These are phyloP conservation scores for Tokudaia tokunoshimensis DNA, from an alignment of 2,797 vertebrate species.

Conservation along the genomic window DNA sequence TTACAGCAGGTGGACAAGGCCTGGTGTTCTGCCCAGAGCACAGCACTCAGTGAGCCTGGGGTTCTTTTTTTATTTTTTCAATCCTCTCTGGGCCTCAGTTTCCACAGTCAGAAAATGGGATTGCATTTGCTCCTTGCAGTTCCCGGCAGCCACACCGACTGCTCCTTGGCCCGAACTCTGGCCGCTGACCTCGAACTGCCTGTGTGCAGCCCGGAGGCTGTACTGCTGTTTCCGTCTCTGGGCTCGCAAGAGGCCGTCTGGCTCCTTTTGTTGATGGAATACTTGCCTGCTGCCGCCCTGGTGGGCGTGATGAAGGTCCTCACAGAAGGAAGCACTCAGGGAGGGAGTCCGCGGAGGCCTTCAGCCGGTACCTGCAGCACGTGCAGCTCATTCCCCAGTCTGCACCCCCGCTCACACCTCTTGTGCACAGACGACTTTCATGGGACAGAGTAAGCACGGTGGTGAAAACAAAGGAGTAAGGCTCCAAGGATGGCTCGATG, in stretches of 20 bases:
- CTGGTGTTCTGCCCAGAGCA: background rate
- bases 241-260: background rate
- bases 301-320: background rate
- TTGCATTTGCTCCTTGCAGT: background rate
- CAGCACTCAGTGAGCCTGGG: background rate
- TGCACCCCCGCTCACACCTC: background rate
- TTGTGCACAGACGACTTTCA: background rate
- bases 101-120: background rate
- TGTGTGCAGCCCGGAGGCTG: slow-evolving; percentile 17
- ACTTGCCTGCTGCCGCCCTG: background rate
- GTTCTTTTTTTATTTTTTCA: background rate
- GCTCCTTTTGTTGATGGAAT: background rate
- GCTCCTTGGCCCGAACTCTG: background rate
- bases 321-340: background rate
- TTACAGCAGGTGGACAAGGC: background rate
- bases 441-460: background rate
- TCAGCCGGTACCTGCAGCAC: background rate
- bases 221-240: background rate
- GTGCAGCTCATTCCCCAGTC: background rate
- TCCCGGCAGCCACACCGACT: background rate
- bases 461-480: background rate
- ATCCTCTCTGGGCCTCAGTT: background rate
- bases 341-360: background rate
- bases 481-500: background rate
- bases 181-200: slow-evolving; percentile 53